These are phyloP conservation scores for Syndactyla subalaris DNA, from an alignment of 2,797 vertebrate species.

Conservation along the genomic window DNA sequence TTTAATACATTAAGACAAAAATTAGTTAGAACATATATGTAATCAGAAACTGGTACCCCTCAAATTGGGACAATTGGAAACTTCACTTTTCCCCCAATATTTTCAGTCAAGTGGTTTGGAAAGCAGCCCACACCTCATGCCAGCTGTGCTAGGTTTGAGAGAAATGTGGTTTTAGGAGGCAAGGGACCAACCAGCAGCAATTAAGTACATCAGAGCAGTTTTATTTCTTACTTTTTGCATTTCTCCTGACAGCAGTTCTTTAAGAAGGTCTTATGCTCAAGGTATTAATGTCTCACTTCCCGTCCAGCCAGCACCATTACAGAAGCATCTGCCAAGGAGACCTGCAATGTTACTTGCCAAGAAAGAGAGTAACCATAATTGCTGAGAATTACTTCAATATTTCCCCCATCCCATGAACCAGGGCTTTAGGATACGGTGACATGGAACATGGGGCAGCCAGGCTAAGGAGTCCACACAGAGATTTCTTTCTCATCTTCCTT, in stretches of 20 bases:
- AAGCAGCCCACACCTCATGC: not conserved
- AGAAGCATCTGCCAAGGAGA: not conserved
- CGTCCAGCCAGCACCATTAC: not conserved
- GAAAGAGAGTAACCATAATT: not conserved
- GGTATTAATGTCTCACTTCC: not conserved
- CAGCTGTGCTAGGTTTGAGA: not conserved
- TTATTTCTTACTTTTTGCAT: not conserved
- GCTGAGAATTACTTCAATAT: not conserved
- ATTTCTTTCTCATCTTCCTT: not conserved
- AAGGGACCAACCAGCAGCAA: not conserved
- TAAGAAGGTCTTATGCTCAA: not conserved
- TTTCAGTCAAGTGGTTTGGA: not conserved
- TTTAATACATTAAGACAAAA: not conserved
- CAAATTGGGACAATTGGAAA: not conserved
- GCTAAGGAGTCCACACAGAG: not conserved
- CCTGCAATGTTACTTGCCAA: not conserved
- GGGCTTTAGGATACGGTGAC: accelerated
- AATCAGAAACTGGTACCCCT: not conserved
- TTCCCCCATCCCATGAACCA: not conserved
- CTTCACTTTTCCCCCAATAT: not conserved
- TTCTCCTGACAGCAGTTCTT: not conserved
- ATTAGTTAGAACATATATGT: not conserved
- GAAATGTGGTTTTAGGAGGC: not conserved
- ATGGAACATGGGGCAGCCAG: not conserved
- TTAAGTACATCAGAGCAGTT: not conserved